Evolutionary conservation across 1,140 invertebrate genomes (phyloP).

Genomic region (Drosophila oshimai): DNA sequence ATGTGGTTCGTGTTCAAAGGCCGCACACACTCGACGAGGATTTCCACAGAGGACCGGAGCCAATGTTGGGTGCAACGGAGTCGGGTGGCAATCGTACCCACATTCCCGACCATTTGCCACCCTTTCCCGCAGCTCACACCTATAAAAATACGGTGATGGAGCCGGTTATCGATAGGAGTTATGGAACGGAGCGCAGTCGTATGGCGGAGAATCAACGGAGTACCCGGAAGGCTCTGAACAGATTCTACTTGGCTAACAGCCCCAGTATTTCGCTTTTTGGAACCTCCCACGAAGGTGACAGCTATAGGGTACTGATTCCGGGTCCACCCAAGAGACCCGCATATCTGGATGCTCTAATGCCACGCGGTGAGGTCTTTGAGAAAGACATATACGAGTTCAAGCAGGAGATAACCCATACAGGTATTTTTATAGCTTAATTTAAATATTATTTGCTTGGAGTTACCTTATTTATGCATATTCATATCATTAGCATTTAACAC

Average conservation of each 20-base stretch:
- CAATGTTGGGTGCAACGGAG: not conserved
- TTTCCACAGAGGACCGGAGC: not conserved
- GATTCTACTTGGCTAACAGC: not conserved
- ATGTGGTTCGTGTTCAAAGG: not conserved
- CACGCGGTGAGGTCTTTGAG: slow-evolving; percentile 16
- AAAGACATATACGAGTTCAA: slow-evolving; percentile 26
- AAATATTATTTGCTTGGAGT: too few species aligned
- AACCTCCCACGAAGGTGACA: fast-evolving
- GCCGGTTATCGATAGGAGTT: not conserved
- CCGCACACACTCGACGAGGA: slow-evolving; percentile 8
- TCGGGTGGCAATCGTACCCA: not conserved
- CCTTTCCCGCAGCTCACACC: slow-evolving; percentile 43
- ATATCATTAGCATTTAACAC: too few species aligned
- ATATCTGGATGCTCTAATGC: slow-evolving; percentile 37
- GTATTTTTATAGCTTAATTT: not conserved
- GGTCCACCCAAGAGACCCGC: not conserved
- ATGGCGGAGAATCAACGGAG: not conserved
- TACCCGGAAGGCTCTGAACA: slow-evolving; percentile 16
- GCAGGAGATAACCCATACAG: slow-evolving; percentile 2
- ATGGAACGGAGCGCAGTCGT: not conserved
- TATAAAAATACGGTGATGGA: slow-evolving; percentile 17
- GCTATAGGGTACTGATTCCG: not conserved
- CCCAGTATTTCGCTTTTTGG: slow-evolving; percentile 10
- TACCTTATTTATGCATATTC: too few species aligned
- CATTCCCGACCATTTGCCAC: slow-evolving; percentile 40